Base-by-base conservation (phyloP, 2,888 invertebrate genomes). In the Smittia sp. region DNA sequence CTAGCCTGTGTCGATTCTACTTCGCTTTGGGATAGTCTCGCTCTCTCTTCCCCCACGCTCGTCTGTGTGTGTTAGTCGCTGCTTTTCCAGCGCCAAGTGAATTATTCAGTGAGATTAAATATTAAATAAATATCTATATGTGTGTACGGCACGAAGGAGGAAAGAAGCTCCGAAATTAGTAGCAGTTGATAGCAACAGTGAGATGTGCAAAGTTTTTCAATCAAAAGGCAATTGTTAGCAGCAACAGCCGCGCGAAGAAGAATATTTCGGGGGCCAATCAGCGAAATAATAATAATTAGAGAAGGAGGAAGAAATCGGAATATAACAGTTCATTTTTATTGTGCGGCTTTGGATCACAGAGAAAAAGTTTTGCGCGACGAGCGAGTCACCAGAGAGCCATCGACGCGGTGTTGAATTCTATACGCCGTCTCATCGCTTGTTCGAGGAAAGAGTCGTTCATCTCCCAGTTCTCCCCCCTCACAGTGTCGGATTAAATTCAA, bases 241-340 rank as follows among this genome's bases (percentile, higher is more conserved):
- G 39, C 38, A 67, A 39, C 67, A 68, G 38, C 32, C 41, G 22
- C 41, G 25, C 39, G 32, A 68, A 24, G 46, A 70, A 70, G 70
- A 27, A 58, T 25, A n/a, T 41, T 22, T 41, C 27, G n/a, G 25
- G 46, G 68, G n/a, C n/a, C 70, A 54, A 70, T 54, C 54, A 70
- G 32, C 22, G 38, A 70, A 70, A 70, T 58, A 70, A 70, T 70
- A 70, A 70, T 70, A 54, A 70, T 54, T 54, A 70, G 32, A 70
- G 32, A 54, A 68, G 58, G 18, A 32, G 32, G 46, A 41, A 68
- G 70, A 70, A 70, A 70, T 70, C 27, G 70, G 70, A 70, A 58
- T 70, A 52, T 70, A 70, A 70, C 70, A 70, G 70, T 70, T 70
- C 58, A 70, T 70, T 70, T 54, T 52, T 25, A 70, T 70, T 70